phyloP scores from a whole-genome alignment of 2,888 invertebrate species.

The Exocentrus adspersus region DNA sequence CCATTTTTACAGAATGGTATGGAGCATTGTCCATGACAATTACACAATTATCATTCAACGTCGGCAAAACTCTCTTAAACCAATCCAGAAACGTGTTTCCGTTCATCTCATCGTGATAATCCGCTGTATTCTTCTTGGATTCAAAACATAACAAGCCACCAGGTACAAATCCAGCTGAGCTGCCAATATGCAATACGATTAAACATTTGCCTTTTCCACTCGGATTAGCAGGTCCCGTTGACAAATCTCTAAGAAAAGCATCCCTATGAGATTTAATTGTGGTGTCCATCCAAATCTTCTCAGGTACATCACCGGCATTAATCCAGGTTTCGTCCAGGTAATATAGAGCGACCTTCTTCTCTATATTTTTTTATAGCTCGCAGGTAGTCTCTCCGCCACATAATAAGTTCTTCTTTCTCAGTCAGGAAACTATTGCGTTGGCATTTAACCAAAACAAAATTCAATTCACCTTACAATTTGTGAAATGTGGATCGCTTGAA shows the following conservation, averaged over 20 bases:
- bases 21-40: neutral
- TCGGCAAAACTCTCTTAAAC: neutral
- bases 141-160: neutral
- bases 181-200: neutral
- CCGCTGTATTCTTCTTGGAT: neutral
- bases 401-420: neutral
- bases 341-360: neutral
- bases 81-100: neutral
- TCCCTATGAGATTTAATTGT: neutral
- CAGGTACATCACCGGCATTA: neutral
- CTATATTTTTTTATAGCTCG: neutral
- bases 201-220: slow-evolving; percentile 1
- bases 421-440: neutral
- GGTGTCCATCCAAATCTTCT: slow-evolving; percentile 19
- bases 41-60: neutral
- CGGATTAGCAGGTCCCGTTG: neutral
- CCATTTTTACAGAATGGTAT: neutral
- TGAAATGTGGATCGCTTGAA: neutral
- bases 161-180: neutral
- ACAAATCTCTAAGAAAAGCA: neutral
- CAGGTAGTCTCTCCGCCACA: slow-evolving; percentile 3
- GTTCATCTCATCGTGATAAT: neutral
- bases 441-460: slow-evolving; percentile 1
- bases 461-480: neutral
- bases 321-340: neutral